Conservation (phyloP, 2,888 invertebrate genomes). For the Conistra vaccinii region DNA sequence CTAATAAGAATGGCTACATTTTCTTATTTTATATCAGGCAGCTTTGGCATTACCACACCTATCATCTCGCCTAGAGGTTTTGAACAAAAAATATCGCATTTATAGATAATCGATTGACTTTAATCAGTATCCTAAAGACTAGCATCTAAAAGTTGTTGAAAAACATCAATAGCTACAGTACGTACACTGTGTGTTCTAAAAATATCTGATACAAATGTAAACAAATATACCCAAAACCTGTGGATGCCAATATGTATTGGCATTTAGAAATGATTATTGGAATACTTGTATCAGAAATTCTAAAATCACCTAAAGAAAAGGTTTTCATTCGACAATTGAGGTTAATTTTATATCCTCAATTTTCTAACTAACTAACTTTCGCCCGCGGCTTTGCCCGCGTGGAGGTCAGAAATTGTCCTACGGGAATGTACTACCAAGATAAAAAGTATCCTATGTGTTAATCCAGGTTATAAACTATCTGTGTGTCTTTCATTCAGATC, state of each 20-base stretch:
- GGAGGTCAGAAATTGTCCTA: no score
- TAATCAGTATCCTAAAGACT: neutral
- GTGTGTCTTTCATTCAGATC: no score
- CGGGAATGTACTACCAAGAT: no score
- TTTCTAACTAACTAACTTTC: no score
- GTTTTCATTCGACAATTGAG: no score
- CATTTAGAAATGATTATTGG: neutral
- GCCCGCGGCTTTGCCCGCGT: no score
- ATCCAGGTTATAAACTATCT: no score
- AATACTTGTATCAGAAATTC: neutral
- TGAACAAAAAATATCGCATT: constrained; percentile 9
- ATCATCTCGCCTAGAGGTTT: constrained; percentile 10
- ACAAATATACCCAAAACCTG: neutral
- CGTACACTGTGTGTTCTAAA: neutral
- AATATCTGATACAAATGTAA: neutral
- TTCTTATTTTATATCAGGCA: constrained; percentile 10
- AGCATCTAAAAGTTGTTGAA: no score
- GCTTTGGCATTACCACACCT: constrained; percentile 3
- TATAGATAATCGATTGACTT: neutral
- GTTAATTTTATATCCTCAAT: no score
- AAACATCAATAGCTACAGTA: neutral
- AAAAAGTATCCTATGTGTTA: no score
- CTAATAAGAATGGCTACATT: neutral
- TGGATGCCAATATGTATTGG: neutral
- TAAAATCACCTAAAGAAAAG: neutral